Percentiles rank a stretch among this genome's conserved stretches.
Conservation (phyloP, 1,140 invertebrate genomes). For the Penaeus indicus region DNA sequence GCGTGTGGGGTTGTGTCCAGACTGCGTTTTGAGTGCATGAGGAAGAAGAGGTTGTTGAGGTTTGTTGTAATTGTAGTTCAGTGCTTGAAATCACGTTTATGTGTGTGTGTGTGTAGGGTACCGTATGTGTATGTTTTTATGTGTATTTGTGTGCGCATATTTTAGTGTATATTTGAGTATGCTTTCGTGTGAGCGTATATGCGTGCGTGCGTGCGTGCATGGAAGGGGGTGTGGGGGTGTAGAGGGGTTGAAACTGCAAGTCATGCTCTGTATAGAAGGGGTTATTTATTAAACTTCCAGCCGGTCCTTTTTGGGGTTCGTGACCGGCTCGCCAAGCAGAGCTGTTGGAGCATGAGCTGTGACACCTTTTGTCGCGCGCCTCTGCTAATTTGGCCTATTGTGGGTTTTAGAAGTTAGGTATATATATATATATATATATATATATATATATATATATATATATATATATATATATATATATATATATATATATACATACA, state of each 20-base stretch:
- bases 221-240: neutral
- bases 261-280: no score
- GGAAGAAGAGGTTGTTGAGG: neutral
- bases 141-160: neutral
- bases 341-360: no score
- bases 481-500: neutral
- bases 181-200: neutral
- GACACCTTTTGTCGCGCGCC: no score
- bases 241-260: no score
- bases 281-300: no score
- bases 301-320: no score
- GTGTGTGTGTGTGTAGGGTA: neutral
- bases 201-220: neutral
- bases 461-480: neutral
- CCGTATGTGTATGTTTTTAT: neutral
- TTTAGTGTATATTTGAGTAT: neutral
- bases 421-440: neutral
- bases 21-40: neutral
- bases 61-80: neutral
- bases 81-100: neutral
- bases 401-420: no score
- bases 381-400: no score
- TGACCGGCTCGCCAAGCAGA: no score
- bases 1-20: neutral
- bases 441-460: constrained; percentile 1